These are phyloP conservation scores for Neosilurus mollespiculum DNA, from an alignment of 2,797 vertebrate genomes.

Conservation along the genomic window DNA sequence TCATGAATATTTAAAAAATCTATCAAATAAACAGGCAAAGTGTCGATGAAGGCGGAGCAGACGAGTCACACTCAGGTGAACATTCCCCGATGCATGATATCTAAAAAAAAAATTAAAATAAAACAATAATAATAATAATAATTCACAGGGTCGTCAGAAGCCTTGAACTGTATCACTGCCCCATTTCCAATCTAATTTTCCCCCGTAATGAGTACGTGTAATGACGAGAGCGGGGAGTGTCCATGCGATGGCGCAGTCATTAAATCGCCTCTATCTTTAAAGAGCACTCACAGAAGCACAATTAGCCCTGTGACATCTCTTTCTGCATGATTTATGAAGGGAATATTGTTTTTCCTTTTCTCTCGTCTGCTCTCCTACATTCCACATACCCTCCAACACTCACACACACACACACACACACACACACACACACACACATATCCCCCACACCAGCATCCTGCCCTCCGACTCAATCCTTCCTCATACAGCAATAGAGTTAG, in stretches of 20 bases:
- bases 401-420: conserved; percentile 12
- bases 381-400: conserved; percentile 32
- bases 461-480: conserved; percentile 44
- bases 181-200: conserved; percentile 68
- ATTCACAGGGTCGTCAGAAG: not conserved
- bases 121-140: no score
- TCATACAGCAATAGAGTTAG: conserved; percentile 69
- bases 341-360: conserved; percentile 71
- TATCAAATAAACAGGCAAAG: not conserved
- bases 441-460: not conserved
- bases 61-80: not conserved
- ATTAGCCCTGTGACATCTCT: conserved; percentile 79
- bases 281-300: conserved; percentile 76
- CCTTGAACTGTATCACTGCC: conserved; percentile 48
- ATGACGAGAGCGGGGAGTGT: conserved; percentile 69
- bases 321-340: conserved; percentile 82
- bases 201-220: conserved; percentile 66
- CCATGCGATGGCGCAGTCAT: conserved; percentile 72
- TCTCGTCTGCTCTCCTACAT: not conserved
- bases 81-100: not conserved
- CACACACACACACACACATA: not conserved
- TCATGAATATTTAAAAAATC: not conserved
- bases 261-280: conserved; percentile 73
- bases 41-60: not conserved
- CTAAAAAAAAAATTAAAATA: no score